Evolutionary conservation across 2,888 invertebrate genomes (phyloP).

Genomic region (Heliothis peltigera): DNA sequence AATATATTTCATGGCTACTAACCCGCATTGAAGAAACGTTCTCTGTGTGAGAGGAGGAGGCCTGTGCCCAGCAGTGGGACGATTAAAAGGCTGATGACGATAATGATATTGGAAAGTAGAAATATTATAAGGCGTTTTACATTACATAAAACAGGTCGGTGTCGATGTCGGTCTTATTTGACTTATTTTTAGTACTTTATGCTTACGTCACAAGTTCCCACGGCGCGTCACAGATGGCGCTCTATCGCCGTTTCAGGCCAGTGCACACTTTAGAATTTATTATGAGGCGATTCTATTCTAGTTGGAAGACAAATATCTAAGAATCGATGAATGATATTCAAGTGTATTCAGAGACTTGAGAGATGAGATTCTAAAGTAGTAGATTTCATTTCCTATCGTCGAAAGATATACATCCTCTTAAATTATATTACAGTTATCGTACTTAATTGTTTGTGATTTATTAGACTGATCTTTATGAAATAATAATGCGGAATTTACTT

Average conservation of each 20-base stretch:
- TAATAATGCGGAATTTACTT: no score
- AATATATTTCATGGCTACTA: no score
- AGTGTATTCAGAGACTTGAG: constrained; percentile 16
- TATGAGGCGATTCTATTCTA: constrained; percentile 53
- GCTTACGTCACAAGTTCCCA: constrained; percentile 29
- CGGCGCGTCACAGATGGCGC: constrained; percentile 40
- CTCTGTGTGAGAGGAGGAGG: no score
- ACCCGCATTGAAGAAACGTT: no score
- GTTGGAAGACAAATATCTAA: constrained; percentile 35
- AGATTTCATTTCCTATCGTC: background rate
- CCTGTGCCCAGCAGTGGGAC: no score
- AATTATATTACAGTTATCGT: no score
- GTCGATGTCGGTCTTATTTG: constrained; percentile 22
- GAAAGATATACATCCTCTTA: no score
- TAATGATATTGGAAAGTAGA: no score
- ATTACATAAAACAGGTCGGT: constrained; percentile 3
- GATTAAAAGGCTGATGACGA: no score
- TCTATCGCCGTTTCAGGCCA: constrained; percentile 40
- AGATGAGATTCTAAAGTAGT: background rate
- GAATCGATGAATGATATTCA: constrained; percentile 30
- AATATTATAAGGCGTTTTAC: background rate
- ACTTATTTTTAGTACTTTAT: constrained; percentile 27
- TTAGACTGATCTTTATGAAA: no score
- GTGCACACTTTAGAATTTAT: constrained; percentile 54
- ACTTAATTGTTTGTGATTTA: no score